Conservation (phyloP, 2,888 invertebrate species). For the Chrysolina oricalcia region DNA sequence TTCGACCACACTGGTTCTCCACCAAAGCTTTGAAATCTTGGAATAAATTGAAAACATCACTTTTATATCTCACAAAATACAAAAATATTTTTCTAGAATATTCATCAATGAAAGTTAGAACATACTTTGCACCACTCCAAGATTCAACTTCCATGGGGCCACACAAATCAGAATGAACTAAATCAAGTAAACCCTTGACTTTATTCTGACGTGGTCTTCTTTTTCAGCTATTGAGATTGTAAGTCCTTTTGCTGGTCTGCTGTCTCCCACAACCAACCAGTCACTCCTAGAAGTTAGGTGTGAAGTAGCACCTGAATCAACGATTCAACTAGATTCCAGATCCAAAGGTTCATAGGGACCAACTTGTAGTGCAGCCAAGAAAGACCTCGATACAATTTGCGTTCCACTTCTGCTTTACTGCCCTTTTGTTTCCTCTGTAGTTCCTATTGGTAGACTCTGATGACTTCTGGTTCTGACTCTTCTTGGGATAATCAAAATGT, state of each 20-base stretch:
- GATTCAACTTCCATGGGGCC: constrained; percentile 47
- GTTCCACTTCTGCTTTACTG: background rate
- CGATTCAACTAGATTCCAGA: constrained; percentile 42
- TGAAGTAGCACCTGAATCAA: constrained; percentile 43
- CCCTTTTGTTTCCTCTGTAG: background rate
- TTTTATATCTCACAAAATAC: too few relatives aligned
- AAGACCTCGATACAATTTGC: too few relatives aligned
- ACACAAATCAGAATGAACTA: too few relatives aligned
- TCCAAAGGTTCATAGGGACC: constrained; percentile 25
- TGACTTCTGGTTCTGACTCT: too few relatives aligned
- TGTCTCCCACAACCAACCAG: constrained; percentile 8
- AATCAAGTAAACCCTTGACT: constrained; percentile 64
- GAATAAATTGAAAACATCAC: constrained; percentile 41
- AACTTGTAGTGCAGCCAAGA: too few relatives aligned
- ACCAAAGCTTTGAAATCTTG: constrained; percentile 45
- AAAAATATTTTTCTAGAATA: too few relatives aligned
- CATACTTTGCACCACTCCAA: constrained; percentile 40
- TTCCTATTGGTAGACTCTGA: background rate
- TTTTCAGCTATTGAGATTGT: background rate
- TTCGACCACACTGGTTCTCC: constrained; percentile 45
- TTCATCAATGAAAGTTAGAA: constrained; percentile 49
- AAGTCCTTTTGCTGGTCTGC: too few relatives aligned
- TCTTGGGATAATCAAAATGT: too few relatives aligned
- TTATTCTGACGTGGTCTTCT: constrained; percentile 61
- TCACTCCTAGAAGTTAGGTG: constrained; percentile 47